Conservation (phyloP, 1,140 invertebrate species). For the Aphelinus certus region DNA sequence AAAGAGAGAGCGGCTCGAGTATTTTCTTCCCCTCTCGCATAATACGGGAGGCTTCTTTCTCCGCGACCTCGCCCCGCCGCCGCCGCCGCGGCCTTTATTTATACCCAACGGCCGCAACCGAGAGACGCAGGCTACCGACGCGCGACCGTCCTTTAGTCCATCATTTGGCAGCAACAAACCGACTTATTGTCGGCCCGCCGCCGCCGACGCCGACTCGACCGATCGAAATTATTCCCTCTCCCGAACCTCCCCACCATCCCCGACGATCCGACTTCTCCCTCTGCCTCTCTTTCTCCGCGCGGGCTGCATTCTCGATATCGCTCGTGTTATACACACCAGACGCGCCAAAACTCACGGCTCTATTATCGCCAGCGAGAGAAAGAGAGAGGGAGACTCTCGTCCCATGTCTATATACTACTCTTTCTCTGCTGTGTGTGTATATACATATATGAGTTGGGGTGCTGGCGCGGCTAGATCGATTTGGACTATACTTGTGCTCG, state of each 20-base stretch:
- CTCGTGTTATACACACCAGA: too few relatives aligned
- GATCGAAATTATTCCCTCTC: slow-evolving; percentile 38
- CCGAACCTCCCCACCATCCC: not conserved
- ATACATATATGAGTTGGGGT: too few relatives aligned
- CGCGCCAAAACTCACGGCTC: not conserved
- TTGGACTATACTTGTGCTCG: too few relatives aligned
- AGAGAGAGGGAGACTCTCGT: not conserved
- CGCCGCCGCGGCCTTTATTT: slow-evolving; percentile 33
- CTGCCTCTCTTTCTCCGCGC: not conserved
- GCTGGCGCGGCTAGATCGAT: not conserved
- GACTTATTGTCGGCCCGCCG: slow-evolving; percentile 37
- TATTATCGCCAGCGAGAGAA: slow-evolving; percentile 4
- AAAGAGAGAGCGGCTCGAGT: slow-evolving; percentile 6
- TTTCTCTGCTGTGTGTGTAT: too few relatives aligned
- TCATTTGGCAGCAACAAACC: slow-evolving; percentile 43
- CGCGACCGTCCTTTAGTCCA: slow-evolving; percentile 35
- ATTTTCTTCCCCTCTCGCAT: slow-evolving; percentile 35
- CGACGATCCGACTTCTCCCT: not conserved
- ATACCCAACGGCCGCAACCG: slow-evolving; percentile 37
- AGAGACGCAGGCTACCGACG: not conserved
- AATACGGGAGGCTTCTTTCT: slow-evolving; percentile 20
- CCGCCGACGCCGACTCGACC: slow-evolving; percentile 14
- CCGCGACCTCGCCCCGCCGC: slow-evolving; percentile 10
- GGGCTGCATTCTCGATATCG: not conserved
- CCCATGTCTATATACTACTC: too few relatives aligned